Conservation (phyloP, 2,113 vertebrate species). For the Camelus dromedarius region DNA sequence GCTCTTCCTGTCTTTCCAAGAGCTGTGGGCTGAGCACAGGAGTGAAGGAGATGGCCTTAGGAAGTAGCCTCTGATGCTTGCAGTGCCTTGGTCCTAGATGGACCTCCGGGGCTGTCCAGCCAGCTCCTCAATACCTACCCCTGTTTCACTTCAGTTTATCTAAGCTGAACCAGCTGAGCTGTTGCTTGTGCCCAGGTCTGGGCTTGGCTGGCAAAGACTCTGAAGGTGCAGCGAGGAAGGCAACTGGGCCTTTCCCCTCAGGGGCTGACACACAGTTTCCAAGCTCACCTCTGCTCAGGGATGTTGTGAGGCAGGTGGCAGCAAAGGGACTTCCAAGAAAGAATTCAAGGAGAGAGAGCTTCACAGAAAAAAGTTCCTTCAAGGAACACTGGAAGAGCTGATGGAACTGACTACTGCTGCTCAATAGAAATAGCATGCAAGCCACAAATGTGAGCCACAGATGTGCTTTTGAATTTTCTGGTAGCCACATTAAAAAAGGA, state of each 20-base stretch:
- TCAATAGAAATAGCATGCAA: not conserved
- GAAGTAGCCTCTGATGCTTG: not conserved
- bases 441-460: not conserved
- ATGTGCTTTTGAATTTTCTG: not conserved
- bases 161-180: not conserved
- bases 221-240: not conserved
- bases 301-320: not conserved
- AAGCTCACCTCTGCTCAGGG: not conserved
- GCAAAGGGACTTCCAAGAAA: not conserved
- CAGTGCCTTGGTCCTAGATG: not conserved
- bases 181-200: not conserved
- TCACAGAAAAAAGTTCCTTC: not conserved
- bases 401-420: not conserved
- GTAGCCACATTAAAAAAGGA: not conserved
- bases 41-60: not conserved
- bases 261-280: not conserved
- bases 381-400: not conserved
- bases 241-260: not conserved
- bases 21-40: not conserved
- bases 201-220: not conserved
- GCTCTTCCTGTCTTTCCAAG: not conserved
- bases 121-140: not conserved
- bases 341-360: not conserved
- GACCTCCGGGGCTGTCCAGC: not conserved
- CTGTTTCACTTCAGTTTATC: not conserved